phyloP scores from a whole-genome alignment of 2,888 invertebrate genomes.

The Mechanitis mazaeus region DNA sequence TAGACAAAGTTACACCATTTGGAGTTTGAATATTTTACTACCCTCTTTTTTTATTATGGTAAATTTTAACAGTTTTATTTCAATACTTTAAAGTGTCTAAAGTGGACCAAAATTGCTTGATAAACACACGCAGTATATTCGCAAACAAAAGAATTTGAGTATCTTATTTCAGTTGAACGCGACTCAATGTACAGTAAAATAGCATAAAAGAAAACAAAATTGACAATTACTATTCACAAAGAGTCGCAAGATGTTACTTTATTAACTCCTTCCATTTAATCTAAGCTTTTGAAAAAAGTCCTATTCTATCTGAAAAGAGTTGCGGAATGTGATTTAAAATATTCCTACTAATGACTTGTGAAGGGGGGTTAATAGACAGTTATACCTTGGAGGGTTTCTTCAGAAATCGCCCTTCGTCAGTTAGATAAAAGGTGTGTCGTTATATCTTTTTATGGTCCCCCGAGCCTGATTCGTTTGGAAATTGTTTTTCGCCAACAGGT shows the following conservation, averaged over 20 bases:
- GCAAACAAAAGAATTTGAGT: slow-evolving; percentile 8
- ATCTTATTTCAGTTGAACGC: slow-evolving; percentile 9
- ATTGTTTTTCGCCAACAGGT: slow-evolving; percentile 48
- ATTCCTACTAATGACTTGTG: slow-evolving; percentile 37
- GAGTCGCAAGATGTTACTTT: slow-evolving; percentile 27
- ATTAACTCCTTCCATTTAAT: slow-evolving; percentile 39
- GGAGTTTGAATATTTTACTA: too few relatives aligned
- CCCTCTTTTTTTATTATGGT: too few relatives aligned
- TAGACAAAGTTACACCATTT: too few relatives aligned
- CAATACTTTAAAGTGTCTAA: not conserved
- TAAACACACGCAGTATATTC: not conserved
- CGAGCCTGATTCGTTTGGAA: slow-evolving; percentile 43
- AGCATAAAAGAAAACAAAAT: slow-evolving; percentile 25
- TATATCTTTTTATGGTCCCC: slow-evolving; percentile 47
- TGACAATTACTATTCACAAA: slow-evolving; percentile 23
- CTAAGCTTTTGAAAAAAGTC: slow-evolving; percentile 30
- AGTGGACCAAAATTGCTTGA: not conserved
- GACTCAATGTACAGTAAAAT: slow-evolving; percentile 18
- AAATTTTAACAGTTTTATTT: too few relatives aligned
- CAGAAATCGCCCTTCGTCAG: slow-evolving; percentile 38
- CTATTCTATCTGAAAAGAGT: slow-evolving; percentile 38
- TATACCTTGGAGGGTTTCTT: slow-evolving; percentile 35
- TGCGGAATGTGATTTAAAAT: slow-evolving; percentile 41
- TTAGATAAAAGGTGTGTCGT: slow-evolving; percentile 42
- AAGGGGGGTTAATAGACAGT: slow-evolving; percentile 36